Evolutionary conservation across 2,888 invertebrate species (phyloP).

Genomic region (Drosophila putrida): DNA sequence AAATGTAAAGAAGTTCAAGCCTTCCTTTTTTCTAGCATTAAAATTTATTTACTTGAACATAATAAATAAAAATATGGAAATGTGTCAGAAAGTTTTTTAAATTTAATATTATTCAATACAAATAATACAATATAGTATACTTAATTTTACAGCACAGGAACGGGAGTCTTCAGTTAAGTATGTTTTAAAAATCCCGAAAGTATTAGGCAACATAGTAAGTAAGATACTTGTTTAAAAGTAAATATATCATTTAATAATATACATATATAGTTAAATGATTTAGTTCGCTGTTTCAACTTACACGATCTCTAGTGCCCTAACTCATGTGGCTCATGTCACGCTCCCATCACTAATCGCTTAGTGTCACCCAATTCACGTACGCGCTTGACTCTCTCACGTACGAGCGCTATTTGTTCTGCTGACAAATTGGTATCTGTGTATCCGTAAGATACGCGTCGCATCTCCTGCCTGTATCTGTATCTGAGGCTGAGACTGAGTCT

Average conservation of each 20-base stretch:
- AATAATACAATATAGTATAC: no score
- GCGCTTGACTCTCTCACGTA: conserved; percentile 68
- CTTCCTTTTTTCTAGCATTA: no score
- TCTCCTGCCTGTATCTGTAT: conserved; percentile 6
- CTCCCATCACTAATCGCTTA: conserved; percentile 17
- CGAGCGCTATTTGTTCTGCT: conserved; percentile 73
- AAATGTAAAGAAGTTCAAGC: no score
- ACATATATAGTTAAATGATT: no score
- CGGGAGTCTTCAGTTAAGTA: background rate
- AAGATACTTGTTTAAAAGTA: no score
- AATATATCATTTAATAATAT: no score
- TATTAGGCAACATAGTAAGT: no score
- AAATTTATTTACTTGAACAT: no score
- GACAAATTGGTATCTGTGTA: conserved; percentile 73
- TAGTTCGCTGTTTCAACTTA: no score
- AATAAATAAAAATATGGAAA: no score
- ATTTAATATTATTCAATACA: no score
- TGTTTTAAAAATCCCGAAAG: background rate
- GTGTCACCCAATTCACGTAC: conserved; percentile 79
- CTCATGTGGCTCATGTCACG: conserved; percentile 18
- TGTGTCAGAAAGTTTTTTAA: no score
- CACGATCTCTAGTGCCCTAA: background rate
- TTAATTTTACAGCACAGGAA: background rate
- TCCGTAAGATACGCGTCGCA: conserved; percentile 32
- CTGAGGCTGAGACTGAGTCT: background rate